Conservation (phyloP, 2,797 vertebrate species). For the Danionella dracula region DNA sequence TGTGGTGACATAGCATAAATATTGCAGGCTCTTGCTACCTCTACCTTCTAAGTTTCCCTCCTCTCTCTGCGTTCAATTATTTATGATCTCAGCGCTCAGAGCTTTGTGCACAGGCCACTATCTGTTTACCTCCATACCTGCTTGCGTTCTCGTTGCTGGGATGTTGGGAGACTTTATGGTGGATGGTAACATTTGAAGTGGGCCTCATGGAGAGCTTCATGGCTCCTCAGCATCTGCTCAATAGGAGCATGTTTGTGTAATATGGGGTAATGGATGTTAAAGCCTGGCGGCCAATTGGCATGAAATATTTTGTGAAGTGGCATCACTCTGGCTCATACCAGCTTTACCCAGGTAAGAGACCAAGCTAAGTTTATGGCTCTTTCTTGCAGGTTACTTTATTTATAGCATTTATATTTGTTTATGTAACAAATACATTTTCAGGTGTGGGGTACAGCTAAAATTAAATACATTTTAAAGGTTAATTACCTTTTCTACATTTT, state of each 20-base stretch:
- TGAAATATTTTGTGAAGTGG: slow-evolving; percentile 85
- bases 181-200: background rate
- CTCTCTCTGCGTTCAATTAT: slow-evolving; percentile 80
- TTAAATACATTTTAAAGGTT: too few relatives aligned
- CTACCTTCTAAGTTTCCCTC: slow-evolving; percentile 63
- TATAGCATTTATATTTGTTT: too few relatives aligned
- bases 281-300: slow-evolving; percentile 82
- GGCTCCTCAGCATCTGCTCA: background rate
- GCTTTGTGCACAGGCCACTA: slow-evolving; percentile 61
- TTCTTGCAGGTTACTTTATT: too few relatives aligned
- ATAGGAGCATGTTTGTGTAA: slow-evolving; percentile 32
- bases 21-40: slow-evolving; percentile 49
- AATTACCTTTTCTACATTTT: too few relatives aligned
- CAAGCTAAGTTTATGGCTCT: background rate
- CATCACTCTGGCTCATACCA: slow-evolving; percentile 92
- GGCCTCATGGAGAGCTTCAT: background rate
- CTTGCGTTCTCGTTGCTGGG: slow-evolving; percentile 12
- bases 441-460: too few relatives aligned
- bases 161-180: background rate
- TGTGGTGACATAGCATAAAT: slow-evolving; percentile 54
- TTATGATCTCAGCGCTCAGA: slow-evolving; percentile 64
- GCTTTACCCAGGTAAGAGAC: slow-evolving; percentile 86
- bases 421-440: too few relatives aligned
- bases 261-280: slow-evolving; percentile 84
- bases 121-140: slow-evolving; percentile 60